Evolutionary conservation across 2,888 invertebrate species (phyloP), one percentile per base, ranked within the genome.

Genomic region (Pemphredon lugubris): DNA sequence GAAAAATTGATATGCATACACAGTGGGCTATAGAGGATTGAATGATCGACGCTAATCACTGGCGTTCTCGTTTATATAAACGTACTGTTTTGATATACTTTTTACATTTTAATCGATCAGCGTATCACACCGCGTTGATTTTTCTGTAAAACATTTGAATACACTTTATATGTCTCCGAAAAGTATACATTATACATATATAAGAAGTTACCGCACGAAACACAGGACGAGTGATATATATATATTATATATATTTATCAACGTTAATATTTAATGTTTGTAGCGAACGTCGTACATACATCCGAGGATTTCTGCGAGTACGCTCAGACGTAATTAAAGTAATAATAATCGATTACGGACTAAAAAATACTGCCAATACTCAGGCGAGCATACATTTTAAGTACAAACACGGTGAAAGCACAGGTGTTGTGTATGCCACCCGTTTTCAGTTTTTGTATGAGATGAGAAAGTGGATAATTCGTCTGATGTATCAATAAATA

Each of bases 321-420:
- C 61, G 60, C 40, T 65, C 40, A 48, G 66, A 58, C 45, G 48
- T 16, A 40, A 16, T 42, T 42, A 14, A 39, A 66, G 42, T 55
- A 57, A 68, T 55, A 14, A 50, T 44, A 16, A 30, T 13, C 32
- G 44, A 32, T 13, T 23, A 34, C 21, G 37, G n/a, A 6, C 3
- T 42, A 39, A 13, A 26, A 45, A 48, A 84, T 83, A 88, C 84
- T 88, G 87, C 87, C 88, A 85, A 83, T 85, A 82, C 85, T 88
- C 87, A 82, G 84, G 84, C 87, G 69, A 82, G 78, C 81, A 85
- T 81, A 84, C 77, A 77, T 86, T 86, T 86, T 85, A 84, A 89
- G 88, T 89, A 89, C 88, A 88, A 89, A 86, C 76, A 68, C 37
- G 53, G 20, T 51, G 48, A 30, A 61, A 61, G 63, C 60, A 54